These are phyloP conservation scores for Bradypus variegatus DNA, from an alignment of 2,797 vertebrate species.

Conservation along the genomic window DNA sequence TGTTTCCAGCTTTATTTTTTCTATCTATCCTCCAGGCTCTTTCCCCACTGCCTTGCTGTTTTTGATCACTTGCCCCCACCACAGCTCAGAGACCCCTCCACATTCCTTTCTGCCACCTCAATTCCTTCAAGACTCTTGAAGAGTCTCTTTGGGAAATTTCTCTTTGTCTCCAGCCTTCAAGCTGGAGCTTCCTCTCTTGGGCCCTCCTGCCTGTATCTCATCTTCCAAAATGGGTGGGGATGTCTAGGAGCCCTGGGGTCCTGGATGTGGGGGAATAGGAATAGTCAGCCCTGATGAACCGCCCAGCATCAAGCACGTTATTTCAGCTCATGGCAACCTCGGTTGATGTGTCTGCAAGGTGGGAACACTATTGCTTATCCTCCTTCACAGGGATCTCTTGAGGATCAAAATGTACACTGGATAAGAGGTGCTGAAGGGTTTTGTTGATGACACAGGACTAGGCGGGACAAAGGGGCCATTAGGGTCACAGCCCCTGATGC, in stretches of 20 bases:
- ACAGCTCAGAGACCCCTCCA: background rate
- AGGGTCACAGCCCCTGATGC: background rate
- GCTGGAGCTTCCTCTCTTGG: background rate
- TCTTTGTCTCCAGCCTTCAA: background rate
- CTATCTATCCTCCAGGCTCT: background rate
- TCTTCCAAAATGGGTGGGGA: background rate
- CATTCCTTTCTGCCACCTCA: background rate
- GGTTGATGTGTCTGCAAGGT: background rate
- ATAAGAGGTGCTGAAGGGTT: background rate
- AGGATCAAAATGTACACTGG: background rate
- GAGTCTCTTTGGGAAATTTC: background rate
- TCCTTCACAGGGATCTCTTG: background rate
- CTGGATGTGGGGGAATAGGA: background rate
- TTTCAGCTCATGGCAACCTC: background rate
- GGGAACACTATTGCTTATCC: background rate
- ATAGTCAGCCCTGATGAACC: background rate
- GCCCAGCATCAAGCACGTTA: fast-evolving
- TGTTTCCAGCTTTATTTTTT: background rate
- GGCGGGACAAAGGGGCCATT: background rate
- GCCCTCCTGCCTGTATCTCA: background rate
- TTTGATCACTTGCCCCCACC: background rate
- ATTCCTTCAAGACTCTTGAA: background rate
- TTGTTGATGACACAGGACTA: background rate
- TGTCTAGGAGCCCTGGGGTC: background rate
- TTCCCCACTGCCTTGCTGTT: too few relatives aligned